A percentile compares a stretch with the other conserved stretches of the same genome.
phyloP scores from a whole-genome alignment of 35 echinoderm and acorn worm genomes.

The Lytechinus variegatus region DNA sequence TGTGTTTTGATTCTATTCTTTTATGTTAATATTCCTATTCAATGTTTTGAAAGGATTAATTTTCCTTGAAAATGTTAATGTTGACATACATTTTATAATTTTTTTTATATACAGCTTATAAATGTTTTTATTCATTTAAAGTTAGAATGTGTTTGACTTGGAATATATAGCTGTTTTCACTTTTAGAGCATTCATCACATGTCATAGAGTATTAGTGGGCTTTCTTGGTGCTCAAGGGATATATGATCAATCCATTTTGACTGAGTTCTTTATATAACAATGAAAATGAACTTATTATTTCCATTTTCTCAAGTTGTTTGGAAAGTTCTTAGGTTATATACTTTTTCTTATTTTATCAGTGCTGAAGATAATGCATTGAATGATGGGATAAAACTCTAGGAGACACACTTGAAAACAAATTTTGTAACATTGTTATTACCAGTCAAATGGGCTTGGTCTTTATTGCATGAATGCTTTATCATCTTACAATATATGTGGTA shows the following conservation, averaged over 20 bases:
- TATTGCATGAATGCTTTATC: constrained; percentile 4
- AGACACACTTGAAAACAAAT: neutral
- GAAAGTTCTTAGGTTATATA: neutral
- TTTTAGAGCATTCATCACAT: neutral
- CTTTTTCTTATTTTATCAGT: neutral
- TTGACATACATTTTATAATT: neutral
- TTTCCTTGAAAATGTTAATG: neutral
- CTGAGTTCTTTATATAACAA: neutral
- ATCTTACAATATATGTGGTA: neutral
- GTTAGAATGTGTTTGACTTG: neutral
- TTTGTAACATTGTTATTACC: neutral
- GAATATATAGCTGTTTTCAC: neutral
- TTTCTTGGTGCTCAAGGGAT: neutral
- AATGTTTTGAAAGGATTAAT: neutral
- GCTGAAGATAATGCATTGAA: no score
- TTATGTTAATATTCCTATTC: neutral
- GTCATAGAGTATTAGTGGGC: neutral
- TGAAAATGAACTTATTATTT: neutral
- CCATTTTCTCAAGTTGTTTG: neutral
- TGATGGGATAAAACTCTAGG: neutral
- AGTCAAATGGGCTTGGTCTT: neutral
- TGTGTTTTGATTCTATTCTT: no score
- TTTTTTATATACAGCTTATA: neutral
- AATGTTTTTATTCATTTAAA: neutral
- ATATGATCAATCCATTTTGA: neutral